Evolutionary conservation across 1,140 invertebrate genomes (phyloP), one percentile per base, ranked within the genome.

Genomic region (Drosophila prosaltans): DNA sequence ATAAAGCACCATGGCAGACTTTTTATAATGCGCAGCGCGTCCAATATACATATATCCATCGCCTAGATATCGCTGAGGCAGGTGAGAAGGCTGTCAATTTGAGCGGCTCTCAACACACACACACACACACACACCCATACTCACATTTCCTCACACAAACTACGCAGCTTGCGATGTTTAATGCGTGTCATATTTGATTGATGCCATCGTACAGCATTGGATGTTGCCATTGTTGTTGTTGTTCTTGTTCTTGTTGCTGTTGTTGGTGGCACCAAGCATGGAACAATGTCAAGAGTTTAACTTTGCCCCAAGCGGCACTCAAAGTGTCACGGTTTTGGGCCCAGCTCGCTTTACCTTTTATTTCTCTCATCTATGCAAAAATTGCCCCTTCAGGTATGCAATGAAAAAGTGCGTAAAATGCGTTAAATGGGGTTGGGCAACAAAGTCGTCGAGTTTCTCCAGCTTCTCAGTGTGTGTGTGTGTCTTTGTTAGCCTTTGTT

Each of bases 131-230:
- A 26, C 45, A 45, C 71, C 61, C 69, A 64, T 61, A 41, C 28
- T 30, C 4, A 30, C 28, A 30, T 16, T 16, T 16, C 16, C 28
- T 3, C 28, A 30, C 32, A 1, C 32, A 36, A 36, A 36, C 32
- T 36, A 60, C 63, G 66, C 57, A 61, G 80, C 63, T 66, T 74
- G 77, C 78, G 84, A 84, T 78, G 78, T 88, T 89, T 84, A 89
- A 90, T 89, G 84, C 85, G 84, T 89, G 84, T 85, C 84, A 89
- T 89, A 89, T 89, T 90, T 89, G 84, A 89, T 89, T 89, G 84
- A 89, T 89, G 84, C 78, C 80, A 72, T 64, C 64, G 69, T 58
- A 62, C 55, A 32, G 39, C 24, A 48, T 24, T 48, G 45, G 21
- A 24, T 48, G 45, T 48, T 26, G 16, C 7, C 21, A 7, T 9